These are phyloP conservation scores for Epizoanthus scotinus DNA, from an alignment of 92 coral and sea anemone genomes.

Conservation along the genomic window DNA sequence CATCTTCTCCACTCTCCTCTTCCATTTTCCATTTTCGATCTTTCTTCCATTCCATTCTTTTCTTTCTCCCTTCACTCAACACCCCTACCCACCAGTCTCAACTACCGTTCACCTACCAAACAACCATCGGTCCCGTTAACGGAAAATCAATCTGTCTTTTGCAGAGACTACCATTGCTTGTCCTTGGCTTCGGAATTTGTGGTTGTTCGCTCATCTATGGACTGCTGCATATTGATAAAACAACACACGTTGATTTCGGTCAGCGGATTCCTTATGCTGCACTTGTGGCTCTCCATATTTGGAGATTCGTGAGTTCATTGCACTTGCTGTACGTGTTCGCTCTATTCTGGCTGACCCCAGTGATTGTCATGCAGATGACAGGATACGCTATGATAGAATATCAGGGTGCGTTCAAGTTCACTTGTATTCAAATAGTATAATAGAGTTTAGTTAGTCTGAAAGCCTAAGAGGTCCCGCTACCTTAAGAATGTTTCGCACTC, in stretches of 20 bases:
- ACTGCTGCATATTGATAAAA: conserved; percentile 65
- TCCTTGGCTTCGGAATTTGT: conserved; percentile 51
- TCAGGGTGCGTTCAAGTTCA: conserved; percentile 56
- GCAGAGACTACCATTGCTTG: conserved; percentile 64
- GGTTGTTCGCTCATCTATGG: conserved; percentile 65
- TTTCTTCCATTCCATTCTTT: too few species aligned
- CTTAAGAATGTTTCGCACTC: too few species aligned
- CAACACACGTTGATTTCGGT: conserved; percentile 68
- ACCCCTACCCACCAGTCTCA: too few species aligned
- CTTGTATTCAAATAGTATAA: too few species aligned
- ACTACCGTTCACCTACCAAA: too few species aligned
- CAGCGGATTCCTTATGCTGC: conserved; percentile 44
- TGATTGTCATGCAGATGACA: conserved; percentile 67
- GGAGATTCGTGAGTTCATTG: conserved; percentile 60
- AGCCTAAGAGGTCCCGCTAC: too few species aligned
- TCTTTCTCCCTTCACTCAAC: too few species aligned
- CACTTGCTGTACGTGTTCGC: conserved; percentile 75
- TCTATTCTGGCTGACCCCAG: conserved; percentile 73
- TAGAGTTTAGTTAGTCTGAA: too few species aligned
- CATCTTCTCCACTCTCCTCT: too few species aligned
- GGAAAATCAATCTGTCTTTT: not conserved
- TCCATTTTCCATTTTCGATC: too few species aligned
- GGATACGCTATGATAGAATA: conserved; percentile 85
- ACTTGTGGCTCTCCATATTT: conserved; percentile 51
- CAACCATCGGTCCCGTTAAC: too few species aligned